Evolutionary conservation across 2,888 invertebrate genomes (phyloP).

Genomic region (Drosophila putrida): DNA sequence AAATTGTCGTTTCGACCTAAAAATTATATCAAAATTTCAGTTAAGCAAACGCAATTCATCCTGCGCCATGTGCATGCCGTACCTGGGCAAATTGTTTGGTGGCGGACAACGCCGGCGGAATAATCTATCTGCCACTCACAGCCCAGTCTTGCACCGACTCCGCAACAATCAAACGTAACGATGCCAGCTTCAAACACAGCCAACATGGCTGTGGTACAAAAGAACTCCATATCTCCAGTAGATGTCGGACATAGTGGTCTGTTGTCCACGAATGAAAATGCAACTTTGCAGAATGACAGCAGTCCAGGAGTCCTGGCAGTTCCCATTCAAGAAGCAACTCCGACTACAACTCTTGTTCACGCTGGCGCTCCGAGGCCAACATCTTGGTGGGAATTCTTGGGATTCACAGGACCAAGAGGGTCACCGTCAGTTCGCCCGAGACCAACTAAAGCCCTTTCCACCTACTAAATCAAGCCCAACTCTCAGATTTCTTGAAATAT

Average conservation of each 20-base stretch:
- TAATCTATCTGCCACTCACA: conserved; percentile 19
- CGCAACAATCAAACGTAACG: conserved; percentile 44
- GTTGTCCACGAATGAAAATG: background rate
- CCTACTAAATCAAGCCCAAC: background rate
- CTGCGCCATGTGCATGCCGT: conserved; percentile 59
- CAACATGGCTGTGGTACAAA: background rate
- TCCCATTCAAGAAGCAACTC: background rate
- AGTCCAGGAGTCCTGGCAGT: background rate
- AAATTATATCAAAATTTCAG: conserved; percentile 20
- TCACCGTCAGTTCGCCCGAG: conserved; percentile 23
- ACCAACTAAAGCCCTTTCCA: background rate
- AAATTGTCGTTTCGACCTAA: conserved; percentile 19
- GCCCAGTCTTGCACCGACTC: conserved; percentile 47
- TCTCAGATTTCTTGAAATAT: conserved; percentile 28
- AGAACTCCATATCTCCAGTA: background rate
- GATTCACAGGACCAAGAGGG: conserved; percentile 43
- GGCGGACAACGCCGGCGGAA: conserved; percentile 25
- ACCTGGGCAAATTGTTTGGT: conserved; percentile 52
- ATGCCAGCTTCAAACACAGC: conserved; percentile 13
- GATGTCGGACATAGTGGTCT: background rate
- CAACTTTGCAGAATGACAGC: background rate
- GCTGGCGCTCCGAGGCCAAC: background rate
- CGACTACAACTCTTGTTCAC: background rate
- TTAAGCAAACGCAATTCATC: conserved; percentile 7
- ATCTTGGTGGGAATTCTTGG: conserved; percentile 58